Base-by-base conservation (phyloP, 2,888 invertebrate species). In the Tanypteryx hageni region DNA sequence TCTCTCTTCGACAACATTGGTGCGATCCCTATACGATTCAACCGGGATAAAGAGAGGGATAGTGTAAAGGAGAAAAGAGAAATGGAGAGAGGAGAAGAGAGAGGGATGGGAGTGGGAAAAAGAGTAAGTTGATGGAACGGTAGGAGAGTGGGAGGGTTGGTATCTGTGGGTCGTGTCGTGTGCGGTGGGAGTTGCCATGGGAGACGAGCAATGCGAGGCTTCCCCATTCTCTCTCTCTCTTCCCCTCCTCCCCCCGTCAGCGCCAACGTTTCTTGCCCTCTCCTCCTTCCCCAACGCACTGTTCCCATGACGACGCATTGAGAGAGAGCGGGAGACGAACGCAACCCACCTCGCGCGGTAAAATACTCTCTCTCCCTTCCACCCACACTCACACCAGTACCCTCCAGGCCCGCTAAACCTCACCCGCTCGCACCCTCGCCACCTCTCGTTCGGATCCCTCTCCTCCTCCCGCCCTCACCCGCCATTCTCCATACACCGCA, bases 231-330 rank as follows among this genome's bases (percentile, higher is more conserved):
- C 0, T 59, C 4, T 18, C 18, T 89, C 64, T 59, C 59, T 58
- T 11, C 31, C 31, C 16, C 14, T 56, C 18, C 83, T 16, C 83
- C 16, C 13, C 8, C 11, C 18, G 27, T 82, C 82, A 14, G 22
- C n/a, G 59, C 27, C 14, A 9, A 18, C 89, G 16, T 64, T 64
- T n/a, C 9, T 64, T n/a, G 10, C 58, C 84, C 64, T 16, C 27
- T 44, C 89, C 58, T 56, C 44, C 64, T 64, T 61, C 27, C 10
- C n/a, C 44, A 10, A 10, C n/a, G 0, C 64, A 27, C 31, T 44
- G 89, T 89, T 89, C 64, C 89, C 44, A 89, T 89, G 89, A 64
- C 61, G 64, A 89, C 89, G 68, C 59, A 86, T 86, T 86, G 85
- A 57, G 58, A 44, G 89, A 83, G 83, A 57, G 83, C 11, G n/a